A percentile compares a stretch with the other conserved stretches of the same genome.
Conservation (phyloP, 2,113 vertebrate genomes). For the Podocnemis expansa region DNA sequence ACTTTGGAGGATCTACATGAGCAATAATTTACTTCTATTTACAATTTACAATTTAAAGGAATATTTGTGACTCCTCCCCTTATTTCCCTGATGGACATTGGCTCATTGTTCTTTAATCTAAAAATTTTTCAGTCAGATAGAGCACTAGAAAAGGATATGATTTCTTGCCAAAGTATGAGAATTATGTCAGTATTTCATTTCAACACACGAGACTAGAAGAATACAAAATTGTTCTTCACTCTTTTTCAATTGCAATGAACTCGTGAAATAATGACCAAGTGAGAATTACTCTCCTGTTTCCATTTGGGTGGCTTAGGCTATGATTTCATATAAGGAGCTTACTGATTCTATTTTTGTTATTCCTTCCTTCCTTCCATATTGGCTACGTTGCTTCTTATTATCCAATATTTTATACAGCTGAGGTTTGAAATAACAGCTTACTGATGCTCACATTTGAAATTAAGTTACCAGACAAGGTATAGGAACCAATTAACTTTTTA, state of each 20-base stretch:
- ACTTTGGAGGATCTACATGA: not conserved
- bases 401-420: not conserved
- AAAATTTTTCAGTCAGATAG: not conserved
- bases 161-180: not conserved
- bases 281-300: constrained; percentile 15
- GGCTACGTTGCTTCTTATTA: not conserved
- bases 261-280: constrained; percentile 21
- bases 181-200: not conserved
- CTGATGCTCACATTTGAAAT: constrained; percentile 10
- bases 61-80: not conserved
- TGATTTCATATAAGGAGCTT: constrained; percentile 33
- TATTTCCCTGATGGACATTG: not conserved
- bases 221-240: not conserved
- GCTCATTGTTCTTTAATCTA: not conserved
- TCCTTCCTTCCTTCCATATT: constrained; percentile 15
- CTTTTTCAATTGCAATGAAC: constrained; percentile 9
- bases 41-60: not conserved
- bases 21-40: not conserved
- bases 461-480: not conserved
- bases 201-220: not conserved
- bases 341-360: constrained; percentile 21
- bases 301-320: constrained; percentile 35
- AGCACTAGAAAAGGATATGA: not conserved
- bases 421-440: not conserved
- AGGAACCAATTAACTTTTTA: not conserved